Conservation (phyloP, 2,113 vertebrate species). For the Callaeas wilsoni region DNA sequence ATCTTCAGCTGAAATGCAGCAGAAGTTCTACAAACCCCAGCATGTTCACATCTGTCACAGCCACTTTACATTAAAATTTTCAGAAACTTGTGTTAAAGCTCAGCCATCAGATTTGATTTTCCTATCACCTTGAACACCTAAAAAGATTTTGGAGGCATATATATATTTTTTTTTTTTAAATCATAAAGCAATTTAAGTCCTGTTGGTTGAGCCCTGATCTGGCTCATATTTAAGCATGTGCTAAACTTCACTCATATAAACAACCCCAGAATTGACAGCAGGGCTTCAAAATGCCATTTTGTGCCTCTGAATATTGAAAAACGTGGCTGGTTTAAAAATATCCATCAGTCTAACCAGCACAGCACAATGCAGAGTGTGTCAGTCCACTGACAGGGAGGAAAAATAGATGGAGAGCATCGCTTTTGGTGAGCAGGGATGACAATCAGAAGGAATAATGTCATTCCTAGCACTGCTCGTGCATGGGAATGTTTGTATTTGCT, state of each 20-base stretch:
- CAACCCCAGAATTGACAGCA: background rate
- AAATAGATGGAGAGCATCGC: background rate
- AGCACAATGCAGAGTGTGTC: background rate
- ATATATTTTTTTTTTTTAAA: too few species aligned
- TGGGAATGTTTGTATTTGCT: background rate
- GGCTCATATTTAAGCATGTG: background rate
- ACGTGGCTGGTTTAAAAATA: conserved; percentile 9
- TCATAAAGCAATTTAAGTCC: background rate
- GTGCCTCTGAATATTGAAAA: background rate
- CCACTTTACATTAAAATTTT: conserved; percentile 7
- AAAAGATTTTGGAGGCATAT: conserved; percentile 13
- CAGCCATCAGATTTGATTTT: conserved; percentile 54
- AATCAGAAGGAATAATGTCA: background rate
- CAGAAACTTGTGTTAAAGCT: conserved; percentile 31
- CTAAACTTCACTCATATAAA: background rate
- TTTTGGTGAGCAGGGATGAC: background rate
- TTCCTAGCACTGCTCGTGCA: rapidly evolving
- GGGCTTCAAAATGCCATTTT: conserved; percentile 3
- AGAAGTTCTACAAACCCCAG: conserved; percentile 36
- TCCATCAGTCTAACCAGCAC: background rate
- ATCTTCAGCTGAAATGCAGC: conserved; percentile 40
- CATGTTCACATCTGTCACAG: conserved; percentile 48
- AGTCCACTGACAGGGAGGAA: background rate
- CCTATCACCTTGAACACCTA: conserved; percentile 46
- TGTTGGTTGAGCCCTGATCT: background rate